Evolutionary conservation across 2,888 invertebrate species (phyloP).

Genomic region (Sthenelais limicola): DNA sequence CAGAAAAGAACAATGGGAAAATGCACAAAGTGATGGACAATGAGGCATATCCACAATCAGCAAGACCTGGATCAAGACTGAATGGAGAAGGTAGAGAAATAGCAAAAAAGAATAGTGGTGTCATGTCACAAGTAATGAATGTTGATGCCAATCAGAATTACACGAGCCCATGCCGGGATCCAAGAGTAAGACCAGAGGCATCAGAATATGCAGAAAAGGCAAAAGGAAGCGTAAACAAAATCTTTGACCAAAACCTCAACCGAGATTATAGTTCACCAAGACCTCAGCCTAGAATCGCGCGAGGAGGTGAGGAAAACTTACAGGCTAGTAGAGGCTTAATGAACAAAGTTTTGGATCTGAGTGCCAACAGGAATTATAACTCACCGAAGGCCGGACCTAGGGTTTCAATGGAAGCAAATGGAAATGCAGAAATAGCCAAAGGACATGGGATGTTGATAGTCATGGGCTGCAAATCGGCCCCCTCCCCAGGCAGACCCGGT

Average conservation of each 20-base stretch:
- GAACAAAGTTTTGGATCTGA: constrained; percentile 35
- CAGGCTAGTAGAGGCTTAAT: constrained; percentile 33
- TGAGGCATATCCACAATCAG: constrained; percentile 41
- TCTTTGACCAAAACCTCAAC: constrained; percentile 41
- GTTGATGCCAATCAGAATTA: constrained; percentile 33
- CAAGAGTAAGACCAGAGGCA: constrained; percentile 28
- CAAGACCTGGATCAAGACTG: constrained; percentile 40
- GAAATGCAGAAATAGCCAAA: no score
- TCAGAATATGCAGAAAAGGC: neutral
- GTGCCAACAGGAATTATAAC: constrained; percentile 15
- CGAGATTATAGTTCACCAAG: constrained; percentile 40
- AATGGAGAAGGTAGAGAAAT: constrained; percentile 44
- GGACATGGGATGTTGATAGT: constrained; percentile 43
- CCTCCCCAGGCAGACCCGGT: constrained; percentile 9
- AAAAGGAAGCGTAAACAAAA: constrained; percentile 25
- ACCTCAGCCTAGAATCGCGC: constrained; percentile 32
- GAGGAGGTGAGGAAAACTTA: constrained; percentile 16
- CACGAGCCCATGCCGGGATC: constrained; percentile 19
- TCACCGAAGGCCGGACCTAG: constrained; percentile 38
- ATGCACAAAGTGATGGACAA: constrained; percentile 39
- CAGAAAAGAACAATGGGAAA: constrained; percentile 41
- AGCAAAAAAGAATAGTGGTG: constrained; percentile 31
- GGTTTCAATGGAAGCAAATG: constrained; percentile 42
- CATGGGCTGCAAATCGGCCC: constrained; percentile 1
- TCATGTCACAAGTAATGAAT: constrained; percentile 36